Evolutionary conservation across 2,888 invertebrate species (phyloP), one percentile per base, ranked within the genome.

Genomic region (Anoncus sp.): DNA sequence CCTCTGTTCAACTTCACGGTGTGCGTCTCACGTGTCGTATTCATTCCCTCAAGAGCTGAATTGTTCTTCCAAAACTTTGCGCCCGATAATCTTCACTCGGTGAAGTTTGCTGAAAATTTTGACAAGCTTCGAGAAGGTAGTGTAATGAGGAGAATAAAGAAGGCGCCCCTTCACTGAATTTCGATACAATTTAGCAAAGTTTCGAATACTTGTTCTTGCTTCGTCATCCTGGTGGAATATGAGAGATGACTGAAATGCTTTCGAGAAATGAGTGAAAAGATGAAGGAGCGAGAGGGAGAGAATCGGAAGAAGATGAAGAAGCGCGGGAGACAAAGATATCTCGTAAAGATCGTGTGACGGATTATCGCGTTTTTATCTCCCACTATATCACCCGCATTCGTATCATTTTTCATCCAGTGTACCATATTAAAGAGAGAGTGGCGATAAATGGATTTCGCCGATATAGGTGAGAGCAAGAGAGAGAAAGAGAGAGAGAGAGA

Each of bases 351-450:
- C 75, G 55, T 59, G 74, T 72, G 80, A 80, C 77, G 67, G 78
- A 80, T 80, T 75, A 80, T 75, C 78, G 45, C 72, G 59, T 59
- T 77, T 71, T 78, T 75, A 78, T 78, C 77, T 72, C 53, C 63
- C 55, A 67, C 75, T 75, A 51, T 72, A 77, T 75, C 75, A 78
- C 47, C 62, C 55, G 45, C 66, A 51, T 73, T 74, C 47, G 60
- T 66, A 72, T 77, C 69, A 81, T 79, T 76, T 67, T 75, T 81
- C 78, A 78, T 43, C 35, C 51, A 7, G 60, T 53, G 57, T 63
- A 75, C 55, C 71, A 75, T 78, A 78, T 78, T 75, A 75, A 78
- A 78, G 75, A 78, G 67, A 78, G 38, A 20, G 49, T 53, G 43
- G 55, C 77, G 77, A 80, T 80, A 73, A 80, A 80, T 78, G 78